Conservation (phyloP, 2,888 invertebrate species). For the Drosophila colorata region DNA sequence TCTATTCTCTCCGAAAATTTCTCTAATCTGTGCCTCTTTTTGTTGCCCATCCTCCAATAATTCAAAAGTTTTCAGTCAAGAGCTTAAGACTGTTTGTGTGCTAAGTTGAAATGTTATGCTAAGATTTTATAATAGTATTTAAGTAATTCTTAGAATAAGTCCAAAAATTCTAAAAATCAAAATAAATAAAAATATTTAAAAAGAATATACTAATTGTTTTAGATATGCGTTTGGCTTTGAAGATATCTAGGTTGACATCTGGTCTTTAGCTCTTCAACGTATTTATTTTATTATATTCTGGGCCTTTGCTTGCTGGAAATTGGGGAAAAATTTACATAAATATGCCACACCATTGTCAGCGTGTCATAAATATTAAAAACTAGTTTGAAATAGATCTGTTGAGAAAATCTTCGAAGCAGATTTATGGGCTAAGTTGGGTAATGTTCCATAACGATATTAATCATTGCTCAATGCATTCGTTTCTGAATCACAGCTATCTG, state of each 20-base stretch:
- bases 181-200: conserved; percentile 30
- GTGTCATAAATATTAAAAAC: not conserved
- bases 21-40: conserved; percentile 36
- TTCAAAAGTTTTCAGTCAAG: conserved; percentile 38
- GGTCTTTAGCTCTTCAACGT: too few relatives aligned
- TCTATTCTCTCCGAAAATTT: conserved; percentile 8
- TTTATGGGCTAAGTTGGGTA: not conserved
- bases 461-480: not conserved
- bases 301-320: not conserved
- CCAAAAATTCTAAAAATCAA: conserved; percentile 17
- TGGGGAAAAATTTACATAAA: not conserved
- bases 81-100: conserved; percentile 64
- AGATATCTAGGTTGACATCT: too few relatives aligned
- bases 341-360: not conserved
- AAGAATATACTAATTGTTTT: not conserved
- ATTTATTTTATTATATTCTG: too few relatives aligned
- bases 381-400: not conserved
- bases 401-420: not conserved
- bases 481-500: too few relatives aligned
- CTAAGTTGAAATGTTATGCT: conserved; percentile 23
- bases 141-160: conserved; percentile 12
- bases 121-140: conserved; percentile 16
- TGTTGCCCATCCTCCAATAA: conserved; percentile 13
- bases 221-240: not conserved
- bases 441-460: not conserved